Evolutionary conservation across 2,113 vertebrate species (phyloP).

Genomic region (Tetrax tetrax): DNA sequence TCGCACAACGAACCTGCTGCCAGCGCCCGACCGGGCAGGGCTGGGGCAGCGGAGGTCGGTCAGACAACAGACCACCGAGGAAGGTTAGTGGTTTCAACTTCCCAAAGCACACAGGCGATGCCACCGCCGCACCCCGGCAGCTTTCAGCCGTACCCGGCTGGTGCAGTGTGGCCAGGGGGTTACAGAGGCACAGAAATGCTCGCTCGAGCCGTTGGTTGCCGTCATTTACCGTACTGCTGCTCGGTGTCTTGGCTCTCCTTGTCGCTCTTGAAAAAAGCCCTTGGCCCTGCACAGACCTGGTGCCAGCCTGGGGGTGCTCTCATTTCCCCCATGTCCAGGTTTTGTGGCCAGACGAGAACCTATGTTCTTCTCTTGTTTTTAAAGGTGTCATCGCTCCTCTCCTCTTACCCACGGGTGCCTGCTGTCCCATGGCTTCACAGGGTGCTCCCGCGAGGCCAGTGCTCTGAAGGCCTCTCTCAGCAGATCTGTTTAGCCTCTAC

Average conservation of each 20-base stretch:
- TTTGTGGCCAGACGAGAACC: background rate
- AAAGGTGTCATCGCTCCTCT: background rate
- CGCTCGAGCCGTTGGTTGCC: rapidly evolving
- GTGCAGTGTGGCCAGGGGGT: background rate
- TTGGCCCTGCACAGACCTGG: background rate
- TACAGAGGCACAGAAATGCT: background rate
- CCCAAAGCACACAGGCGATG: rapidly evolving
- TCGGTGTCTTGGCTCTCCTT: background rate
- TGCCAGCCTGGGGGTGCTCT: background rate
- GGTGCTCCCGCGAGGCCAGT: background rate
- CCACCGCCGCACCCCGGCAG: rapidly evolving
- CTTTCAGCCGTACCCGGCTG: rapidly evolving
- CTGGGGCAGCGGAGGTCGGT: background rate
- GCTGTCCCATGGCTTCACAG: background rate
- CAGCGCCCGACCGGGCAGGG: background rate
- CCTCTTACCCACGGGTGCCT: background rate
- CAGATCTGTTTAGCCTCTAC: background rate
- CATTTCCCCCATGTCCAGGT: background rate
- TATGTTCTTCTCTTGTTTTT: too few species aligned
- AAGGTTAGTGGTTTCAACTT: rapidly evolving
- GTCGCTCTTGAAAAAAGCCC: background rate
- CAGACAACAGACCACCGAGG: background rate
- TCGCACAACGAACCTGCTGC: background rate
- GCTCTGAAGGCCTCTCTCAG: background rate
- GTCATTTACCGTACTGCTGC: background rate